These are phyloP conservation scores for Himantopus leucocephalus DNA, from an alignment of 2,113 vertebrate species.

Conservation along the genomic window DNA sequence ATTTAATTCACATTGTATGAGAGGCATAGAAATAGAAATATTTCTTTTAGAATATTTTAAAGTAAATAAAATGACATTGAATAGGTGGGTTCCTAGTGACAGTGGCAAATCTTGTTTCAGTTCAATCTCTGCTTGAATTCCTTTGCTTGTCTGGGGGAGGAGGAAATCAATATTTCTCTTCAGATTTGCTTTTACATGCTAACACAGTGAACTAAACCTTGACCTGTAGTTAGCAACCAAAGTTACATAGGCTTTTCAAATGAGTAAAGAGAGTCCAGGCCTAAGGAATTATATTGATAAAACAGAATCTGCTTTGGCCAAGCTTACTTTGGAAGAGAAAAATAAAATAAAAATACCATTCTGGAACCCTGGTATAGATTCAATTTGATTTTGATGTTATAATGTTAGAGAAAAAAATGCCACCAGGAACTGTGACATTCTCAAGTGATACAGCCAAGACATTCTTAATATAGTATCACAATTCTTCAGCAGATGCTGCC, in stretches of 20 bases:
- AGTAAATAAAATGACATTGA: not conserved
- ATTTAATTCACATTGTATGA: not conserved
- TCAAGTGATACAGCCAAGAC: not conserved
- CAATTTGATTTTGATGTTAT: not conserved
- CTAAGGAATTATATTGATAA: not conserved
- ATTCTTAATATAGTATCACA: not conserved
- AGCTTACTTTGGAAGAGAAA: not conserved
- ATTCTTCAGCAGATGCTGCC: not conserved
- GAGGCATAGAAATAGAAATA: not conserved
- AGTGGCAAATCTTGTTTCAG: not conserved
- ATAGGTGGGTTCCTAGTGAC: not conserved
- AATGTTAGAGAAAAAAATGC: not conserved
- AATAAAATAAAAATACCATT: not conserved
- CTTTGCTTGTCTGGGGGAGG: not conserved
- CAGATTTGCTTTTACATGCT: not conserved
- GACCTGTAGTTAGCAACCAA: not conserved
- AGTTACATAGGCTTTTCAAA: not conserved
- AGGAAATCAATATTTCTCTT: not conserved
- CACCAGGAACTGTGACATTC: not conserved
- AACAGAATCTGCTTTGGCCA: not conserved
- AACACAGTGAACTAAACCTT: not conserved
- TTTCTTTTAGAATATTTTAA: not conserved
- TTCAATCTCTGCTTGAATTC: not conserved
- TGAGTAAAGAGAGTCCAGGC: not conserved
- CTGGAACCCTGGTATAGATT: not conserved